Evolutionary conservation across 2,888 invertebrate species (phyloP).

Genomic region (Notocelia uddmanniana): DNA sequence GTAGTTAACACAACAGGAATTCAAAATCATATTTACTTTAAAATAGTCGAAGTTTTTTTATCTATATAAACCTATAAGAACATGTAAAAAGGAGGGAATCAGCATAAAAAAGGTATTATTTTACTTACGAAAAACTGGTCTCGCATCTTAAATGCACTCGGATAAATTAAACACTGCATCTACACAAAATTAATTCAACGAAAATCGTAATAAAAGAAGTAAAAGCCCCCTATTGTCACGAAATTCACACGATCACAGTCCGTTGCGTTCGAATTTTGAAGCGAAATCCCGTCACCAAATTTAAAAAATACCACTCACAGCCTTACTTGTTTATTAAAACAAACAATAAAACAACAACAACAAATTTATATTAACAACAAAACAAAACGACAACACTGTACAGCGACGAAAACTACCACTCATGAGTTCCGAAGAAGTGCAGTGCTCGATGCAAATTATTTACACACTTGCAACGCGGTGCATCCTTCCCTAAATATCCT

Average conservation of each 20-base stretch:
- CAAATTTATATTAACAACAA: conserved; percentile 55
- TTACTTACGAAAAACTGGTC: conserved; percentile 46
- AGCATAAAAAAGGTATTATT: conserved; percentile 17
- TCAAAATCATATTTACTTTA: too few species aligned
- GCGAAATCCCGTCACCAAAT: conserved; percentile 50
- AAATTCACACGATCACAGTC: conserved; percentile 30
- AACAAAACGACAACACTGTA: conserved; percentile 70
- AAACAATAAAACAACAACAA: conserved; percentile 62
- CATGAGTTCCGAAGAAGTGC: conserved; percentile 76
- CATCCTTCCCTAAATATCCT: conserved; percentile 61
- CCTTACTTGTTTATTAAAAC: conserved; percentile 53
- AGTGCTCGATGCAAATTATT: conserved; percentile 81
- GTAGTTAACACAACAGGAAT: too few species aligned
- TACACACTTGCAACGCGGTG: conserved; percentile 75
- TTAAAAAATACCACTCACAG: conserved; percentile 65
- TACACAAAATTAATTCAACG: conserved; percentile 33
- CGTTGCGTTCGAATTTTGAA: conserved; percentile 49
- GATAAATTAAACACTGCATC: conserved; percentile 46
- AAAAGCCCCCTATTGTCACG: conserved; percentile 8
- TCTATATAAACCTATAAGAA: conserved; percentile 6
- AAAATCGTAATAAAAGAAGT: conserved; percentile 27
- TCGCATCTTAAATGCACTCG: conserved; percentile 45
- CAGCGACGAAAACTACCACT: conserved; percentile 80
- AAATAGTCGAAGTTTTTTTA: not conserved
- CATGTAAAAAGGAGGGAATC: not conserved